Evolutionary conservation across 1,140 invertebrate species (phyloP).

Genomic region (Solenopsis invicta): DNA sequence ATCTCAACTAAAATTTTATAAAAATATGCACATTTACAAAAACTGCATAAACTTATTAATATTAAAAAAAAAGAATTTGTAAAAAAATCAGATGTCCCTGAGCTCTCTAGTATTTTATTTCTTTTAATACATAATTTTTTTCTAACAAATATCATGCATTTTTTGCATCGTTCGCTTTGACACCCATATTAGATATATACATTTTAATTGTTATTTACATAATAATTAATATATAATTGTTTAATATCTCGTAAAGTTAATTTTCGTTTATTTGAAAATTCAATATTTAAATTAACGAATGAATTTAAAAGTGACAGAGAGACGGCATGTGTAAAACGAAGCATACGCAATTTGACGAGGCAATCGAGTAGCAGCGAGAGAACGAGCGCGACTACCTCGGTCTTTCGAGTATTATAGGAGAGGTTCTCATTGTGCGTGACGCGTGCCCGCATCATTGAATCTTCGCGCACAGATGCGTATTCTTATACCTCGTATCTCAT

Average conservation of each 20-base stretch:
- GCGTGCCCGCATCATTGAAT: constrained; percentile 82
- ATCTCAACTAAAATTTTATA: not conserved
- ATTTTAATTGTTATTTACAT: not conserved
- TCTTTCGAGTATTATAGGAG: constrained; percentile 48
- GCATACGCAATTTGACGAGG: not conserved
- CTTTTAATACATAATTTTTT: too few relatives aligned
- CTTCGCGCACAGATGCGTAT: constrained; percentile 83
- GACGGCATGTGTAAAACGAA: not conserved
- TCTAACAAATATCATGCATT: too few relatives aligned
- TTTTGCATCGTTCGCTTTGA: too few relatives aligned
- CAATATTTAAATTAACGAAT: not conserved
- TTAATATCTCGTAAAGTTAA: too few relatives aligned
- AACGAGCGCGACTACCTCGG: constrained; percentile 1
- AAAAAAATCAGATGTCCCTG: too few relatives aligned
- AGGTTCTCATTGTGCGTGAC: constrained; percentile 58
- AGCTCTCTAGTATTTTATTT: too few relatives aligned
- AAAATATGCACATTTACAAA: not conserved
- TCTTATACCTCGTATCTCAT: constrained; percentile 32
- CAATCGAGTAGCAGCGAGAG: constrained; percentile 7
- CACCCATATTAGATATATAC: not conserved
- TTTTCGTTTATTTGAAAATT: too few relatives aligned
- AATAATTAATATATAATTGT: not conserved
- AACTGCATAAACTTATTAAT: not conserved
- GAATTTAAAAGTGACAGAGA: not conserved
- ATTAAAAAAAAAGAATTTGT: too few relatives aligned